phyloP scores from a whole-genome alignment of 2,797 vertebrate genomes.

The Leucoraja ocellata region DNA sequence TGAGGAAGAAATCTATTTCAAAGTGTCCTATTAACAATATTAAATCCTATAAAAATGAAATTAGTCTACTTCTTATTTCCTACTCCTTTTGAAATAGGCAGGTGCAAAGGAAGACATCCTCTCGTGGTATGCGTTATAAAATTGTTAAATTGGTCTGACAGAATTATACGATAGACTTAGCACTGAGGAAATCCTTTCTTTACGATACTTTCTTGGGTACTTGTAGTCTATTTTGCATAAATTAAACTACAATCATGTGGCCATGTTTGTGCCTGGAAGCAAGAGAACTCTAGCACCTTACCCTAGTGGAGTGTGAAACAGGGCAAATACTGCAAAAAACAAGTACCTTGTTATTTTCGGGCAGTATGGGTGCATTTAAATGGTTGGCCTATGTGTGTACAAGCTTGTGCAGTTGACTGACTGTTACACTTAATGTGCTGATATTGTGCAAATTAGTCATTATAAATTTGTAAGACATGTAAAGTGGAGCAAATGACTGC shows the following conservation, averaged over 20 bases:
- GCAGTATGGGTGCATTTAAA: not conserved
- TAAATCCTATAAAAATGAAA: constrained; percentile 12
- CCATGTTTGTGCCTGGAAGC: not conserved
- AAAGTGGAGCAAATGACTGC: not conserved
- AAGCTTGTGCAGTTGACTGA: not conserved
- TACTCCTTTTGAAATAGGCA: not conserved
- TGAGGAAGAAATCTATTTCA: constrained; percentile 25
- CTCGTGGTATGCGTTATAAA: not conserved
- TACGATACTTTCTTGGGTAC: not conserved
- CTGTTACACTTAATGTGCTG: not conserved
- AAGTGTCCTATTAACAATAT: constrained; percentile 30
- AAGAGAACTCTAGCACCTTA: not conserved
- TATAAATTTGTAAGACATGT: not conserved
- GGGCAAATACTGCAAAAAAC: not conserved
- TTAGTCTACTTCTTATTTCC: not conserved
- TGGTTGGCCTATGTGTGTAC: not conserved
- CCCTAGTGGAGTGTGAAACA: not conserved
- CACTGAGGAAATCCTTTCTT: not conserved
- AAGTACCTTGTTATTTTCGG: not conserved
- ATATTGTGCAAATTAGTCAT: not conserved
- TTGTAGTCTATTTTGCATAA: not conserved
- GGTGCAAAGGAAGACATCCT: not conserved
- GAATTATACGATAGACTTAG: not conserved
- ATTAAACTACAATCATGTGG: not conserved
- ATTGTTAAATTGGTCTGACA: not conserved